Conservation (phyloP, 2,113 vertebrate genomes). For the Rhinoptilus africanus region DNA sequence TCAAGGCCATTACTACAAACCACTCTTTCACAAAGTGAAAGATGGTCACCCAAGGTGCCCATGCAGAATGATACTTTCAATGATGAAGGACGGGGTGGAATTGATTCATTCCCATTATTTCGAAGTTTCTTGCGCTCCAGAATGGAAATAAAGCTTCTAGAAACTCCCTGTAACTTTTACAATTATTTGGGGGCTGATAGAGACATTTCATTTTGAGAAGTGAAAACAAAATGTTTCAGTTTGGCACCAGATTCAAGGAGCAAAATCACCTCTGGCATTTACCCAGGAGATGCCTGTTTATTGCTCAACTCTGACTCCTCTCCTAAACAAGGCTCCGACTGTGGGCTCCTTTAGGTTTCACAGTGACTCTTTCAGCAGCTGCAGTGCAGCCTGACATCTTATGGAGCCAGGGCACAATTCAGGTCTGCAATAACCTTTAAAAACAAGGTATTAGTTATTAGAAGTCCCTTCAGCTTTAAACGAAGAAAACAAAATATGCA, state of each 20-base stretch:
- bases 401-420: background rate
- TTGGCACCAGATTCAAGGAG: background rate
- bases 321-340: background rate
- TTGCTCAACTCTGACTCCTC: background rate
- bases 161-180: background rate
- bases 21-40: background rate
- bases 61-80: background rate
- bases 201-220: background rate
- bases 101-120: background rate
- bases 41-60: background rate
- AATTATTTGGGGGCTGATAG: background rate
- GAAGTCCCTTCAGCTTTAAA: background rate
- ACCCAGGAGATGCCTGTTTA: background rate
- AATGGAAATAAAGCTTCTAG: background rate
- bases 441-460: background rate
- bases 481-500: background rate
- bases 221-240: background rate
- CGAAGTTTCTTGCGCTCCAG: background rate
- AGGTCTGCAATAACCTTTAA: background rate
- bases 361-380: background rate
- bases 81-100: background rate
- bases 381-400: fast-evolving
- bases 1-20: background rate
- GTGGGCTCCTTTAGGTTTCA: background rate
- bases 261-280: background rate